Conservation (phyloP, 1,140 invertebrate genomes). For the Riptortus pedestris region DNA sequence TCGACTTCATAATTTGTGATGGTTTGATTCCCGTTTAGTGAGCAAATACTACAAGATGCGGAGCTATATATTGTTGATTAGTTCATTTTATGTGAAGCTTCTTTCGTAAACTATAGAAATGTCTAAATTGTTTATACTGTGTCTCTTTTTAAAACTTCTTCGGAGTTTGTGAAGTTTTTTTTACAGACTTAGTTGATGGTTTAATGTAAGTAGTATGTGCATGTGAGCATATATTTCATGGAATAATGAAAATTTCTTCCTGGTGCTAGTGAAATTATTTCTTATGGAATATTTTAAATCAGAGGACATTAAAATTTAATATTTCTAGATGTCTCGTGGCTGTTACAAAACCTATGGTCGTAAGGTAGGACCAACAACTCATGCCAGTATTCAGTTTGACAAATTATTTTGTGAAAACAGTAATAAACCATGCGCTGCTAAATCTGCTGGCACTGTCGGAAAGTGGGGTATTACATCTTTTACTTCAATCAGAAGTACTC, state of each 20-base stretch:
- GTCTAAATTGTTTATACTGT: conserved; percentile 7
- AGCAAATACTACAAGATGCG: background rate
- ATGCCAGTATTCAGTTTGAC: conserved; percentile 58
- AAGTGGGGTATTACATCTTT: conserved; percentile 91
- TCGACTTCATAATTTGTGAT: background rate
- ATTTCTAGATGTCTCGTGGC: conserved; percentile 28
- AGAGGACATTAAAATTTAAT: background rate
- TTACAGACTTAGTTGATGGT: background rate
- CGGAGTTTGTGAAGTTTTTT: background rate
- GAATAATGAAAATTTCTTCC: background rate
- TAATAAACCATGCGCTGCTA: conserved; percentile 74
- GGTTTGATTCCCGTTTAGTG: background rate
- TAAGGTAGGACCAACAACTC: conserved; percentile 25
- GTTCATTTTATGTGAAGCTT: background rate
- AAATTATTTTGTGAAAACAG: conserved; percentile 74
- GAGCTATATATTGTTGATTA: background rate
- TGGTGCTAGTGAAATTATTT: background rate
- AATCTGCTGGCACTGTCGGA: conserved; percentile 77
- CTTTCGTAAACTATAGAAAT: background rate
- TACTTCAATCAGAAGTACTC: conserved; percentile 66
- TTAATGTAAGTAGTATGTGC: background rate
- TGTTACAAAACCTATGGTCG: conserved; percentile 29
- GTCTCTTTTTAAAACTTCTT: background rate
- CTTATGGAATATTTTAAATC: background rate
- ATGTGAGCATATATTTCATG: background rate